Percentiles rank a stretch among this genome's conserved stretches.
Evolutionary conservation across 2,113 vertebrate genomes (phyloP).

Genomic region (Burhinus oedicnemus): DNA sequence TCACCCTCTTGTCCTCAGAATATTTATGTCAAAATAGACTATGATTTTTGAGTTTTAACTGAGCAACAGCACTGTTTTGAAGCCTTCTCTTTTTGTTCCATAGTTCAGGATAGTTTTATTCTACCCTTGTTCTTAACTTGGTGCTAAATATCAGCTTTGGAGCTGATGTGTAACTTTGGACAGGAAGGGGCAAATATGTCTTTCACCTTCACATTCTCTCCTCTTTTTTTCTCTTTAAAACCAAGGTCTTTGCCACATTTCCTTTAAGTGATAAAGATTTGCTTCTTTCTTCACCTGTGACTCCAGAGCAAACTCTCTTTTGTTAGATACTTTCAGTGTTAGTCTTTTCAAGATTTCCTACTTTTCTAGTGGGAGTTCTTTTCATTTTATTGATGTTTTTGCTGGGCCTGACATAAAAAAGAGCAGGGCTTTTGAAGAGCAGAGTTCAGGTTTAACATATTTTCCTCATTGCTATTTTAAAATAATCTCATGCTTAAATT

Average conservation of each 20-base stretch:
- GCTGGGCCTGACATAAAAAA: neutral
- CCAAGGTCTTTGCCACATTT: constrained; percentile 5
- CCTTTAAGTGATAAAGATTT: constrained; percentile 46
- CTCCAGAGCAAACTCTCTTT: constrained; percentile 32
- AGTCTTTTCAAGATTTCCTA: constrained; percentile 48
- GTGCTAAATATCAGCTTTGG: neutral
- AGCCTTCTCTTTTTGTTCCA: neutral
- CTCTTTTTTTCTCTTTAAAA: neutral
- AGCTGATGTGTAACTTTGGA: neutral
- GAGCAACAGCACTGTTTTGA: neutral
- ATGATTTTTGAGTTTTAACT: neutral
- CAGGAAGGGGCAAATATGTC: neutral
- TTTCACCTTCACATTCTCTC: neutral
- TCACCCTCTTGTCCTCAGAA: neutral
- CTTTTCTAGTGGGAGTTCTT: constrained; percentile 38
- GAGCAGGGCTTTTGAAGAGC: neutral
- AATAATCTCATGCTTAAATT: neutral
- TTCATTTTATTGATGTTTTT: constrained; percentile 27
- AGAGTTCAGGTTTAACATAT: neutral
- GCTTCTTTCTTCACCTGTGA: constrained; percentile 51
- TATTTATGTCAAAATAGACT: neutral
- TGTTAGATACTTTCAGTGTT: constrained; percentile 15
- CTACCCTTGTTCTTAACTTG: neutral
- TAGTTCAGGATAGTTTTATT: neutral
- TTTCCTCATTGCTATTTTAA: neutral